A percentile compares a stretch with the other conserved stretches of the same genome.
Evolutionary conservation across 2,888 invertebrate genomes (phyloP).

Genomic region (Meiosimyza platycephala): DNA sequence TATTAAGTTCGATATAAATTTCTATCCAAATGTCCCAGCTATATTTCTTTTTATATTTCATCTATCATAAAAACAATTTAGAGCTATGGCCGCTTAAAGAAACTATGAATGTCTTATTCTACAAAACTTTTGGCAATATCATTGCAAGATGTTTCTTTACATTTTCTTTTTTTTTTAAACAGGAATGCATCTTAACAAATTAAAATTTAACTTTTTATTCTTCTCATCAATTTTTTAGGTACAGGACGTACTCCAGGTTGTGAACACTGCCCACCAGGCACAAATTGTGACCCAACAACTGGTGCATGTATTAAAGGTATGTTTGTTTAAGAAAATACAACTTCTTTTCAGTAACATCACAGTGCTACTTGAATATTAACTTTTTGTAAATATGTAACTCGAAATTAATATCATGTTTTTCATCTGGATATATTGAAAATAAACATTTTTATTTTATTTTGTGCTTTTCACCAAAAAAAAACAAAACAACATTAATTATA

Average conservation of each 20-base stretch:
- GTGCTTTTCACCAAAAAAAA: constrained; percentile 11
- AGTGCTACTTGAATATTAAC: background rate
- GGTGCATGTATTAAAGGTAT: constrained; percentile 88
- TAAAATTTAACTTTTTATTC: no score
- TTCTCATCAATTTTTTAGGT: constrained; percentile 36
- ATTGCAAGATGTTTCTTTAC: no score
- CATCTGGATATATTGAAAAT: constrained; percentile 25
- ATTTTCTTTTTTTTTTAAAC: no score
- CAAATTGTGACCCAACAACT: constrained; percentile 81
- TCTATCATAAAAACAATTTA: no score
- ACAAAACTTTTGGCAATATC: no score
- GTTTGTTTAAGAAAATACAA: constrained; percentile 51
- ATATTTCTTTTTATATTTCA: no score
- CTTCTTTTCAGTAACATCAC: constrained; percentile 9
- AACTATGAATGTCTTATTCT: no score
- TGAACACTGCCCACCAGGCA: constrained; percentile 82
- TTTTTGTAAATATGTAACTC: constrained; percentile 46
- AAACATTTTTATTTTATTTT: constrained; percentile 24
- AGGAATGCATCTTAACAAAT: no score
- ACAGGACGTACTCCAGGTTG: constrained; percentile 70
- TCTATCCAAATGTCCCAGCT: no score
- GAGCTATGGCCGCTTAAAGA: no score
- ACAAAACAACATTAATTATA: constrained; percentile 8
- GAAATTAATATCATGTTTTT: constrained; percentile 12
- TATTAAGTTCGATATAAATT: no score